A percentile compares a stretch with the other conserved stretches of the same genome.
Evolutionary conservation across 1,140 invertebrate genomes (phyloP).

Genomic region (Ostrea edulis): DNA sequence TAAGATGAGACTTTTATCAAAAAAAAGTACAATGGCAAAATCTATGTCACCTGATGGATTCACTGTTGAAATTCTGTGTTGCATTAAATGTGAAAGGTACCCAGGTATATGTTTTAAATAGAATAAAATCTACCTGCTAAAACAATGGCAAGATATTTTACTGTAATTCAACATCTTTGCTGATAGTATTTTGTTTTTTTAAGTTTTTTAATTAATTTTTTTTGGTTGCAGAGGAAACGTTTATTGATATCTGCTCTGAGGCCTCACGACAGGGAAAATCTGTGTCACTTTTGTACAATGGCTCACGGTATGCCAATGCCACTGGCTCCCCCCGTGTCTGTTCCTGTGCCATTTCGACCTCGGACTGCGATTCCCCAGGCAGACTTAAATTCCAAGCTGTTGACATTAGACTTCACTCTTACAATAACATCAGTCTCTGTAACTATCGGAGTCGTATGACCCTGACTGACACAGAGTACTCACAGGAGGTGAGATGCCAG

Average conservation of each 20-base stretch:
- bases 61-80: too few species aligned
- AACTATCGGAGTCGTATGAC: constrained; percentile 47
- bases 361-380: constrained; percentile 51
- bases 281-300: constrained; percentile 51
- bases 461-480: constrained; percentile 44
- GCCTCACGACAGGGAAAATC: constrained; percentile 39
- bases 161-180: too few species aligned
- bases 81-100: too few species aligned
- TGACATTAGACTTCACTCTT: constrained; percentile 52
- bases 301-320: constrained; percentile 36
- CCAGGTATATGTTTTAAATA: too few species aligned
- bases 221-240: constrained; percentile 52
- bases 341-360: constrained; percentile 51
- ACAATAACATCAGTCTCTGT: constrained; percentile 50
- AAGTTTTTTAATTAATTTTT: too few species aligned
- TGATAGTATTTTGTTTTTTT: too few species aligned
- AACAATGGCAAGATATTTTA: too few species aligned
- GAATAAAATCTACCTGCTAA: too few species aligned
- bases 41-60: too few species aligned
- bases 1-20: too few species aligned
- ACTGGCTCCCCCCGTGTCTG: constrained; percentile 38
- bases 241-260: constrained; percentile 57
- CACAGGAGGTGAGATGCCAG: constrained; percentile 43
- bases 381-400: constrained; percentile 46
- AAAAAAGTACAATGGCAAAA: too few species aligned